Percentiles rank a stretch among this genome's conserved stretches.
These are phyloP conservation scores for Actinernus sp. DNA, from an alignment of 92 coral and sea anemone genomes.

Conservation along the genomic window DNA sequence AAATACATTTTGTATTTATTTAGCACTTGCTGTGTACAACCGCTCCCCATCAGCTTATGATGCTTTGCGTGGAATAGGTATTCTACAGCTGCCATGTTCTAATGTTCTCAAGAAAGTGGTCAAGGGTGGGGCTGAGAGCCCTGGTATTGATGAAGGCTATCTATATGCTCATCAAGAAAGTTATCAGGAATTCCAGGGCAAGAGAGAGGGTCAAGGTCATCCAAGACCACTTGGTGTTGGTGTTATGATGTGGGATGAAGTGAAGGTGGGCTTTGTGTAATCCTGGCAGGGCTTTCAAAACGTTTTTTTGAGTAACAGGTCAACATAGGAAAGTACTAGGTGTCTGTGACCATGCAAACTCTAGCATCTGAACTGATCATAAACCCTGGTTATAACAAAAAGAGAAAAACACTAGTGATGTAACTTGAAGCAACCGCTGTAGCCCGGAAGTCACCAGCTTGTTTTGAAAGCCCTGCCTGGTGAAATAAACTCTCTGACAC, in stretches of 20 bases:
- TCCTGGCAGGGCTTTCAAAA: too few species aligned
- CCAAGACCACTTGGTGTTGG: constrained; percentile 31
- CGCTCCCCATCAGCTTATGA: constrained; percentile 39
- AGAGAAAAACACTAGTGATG: too few species aligned
- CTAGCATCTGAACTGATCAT: too few species aligned
- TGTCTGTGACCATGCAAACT: too few species aligned
- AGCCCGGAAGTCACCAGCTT: too few species aligned
- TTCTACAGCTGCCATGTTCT: constrained; percentile 18
- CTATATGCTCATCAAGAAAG: constrained; percentile 3
- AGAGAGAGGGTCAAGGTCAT: constrained; percentile 5
- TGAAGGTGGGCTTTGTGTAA: constrained; percentile 58
- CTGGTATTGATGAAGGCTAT: constrained; percentile 43
- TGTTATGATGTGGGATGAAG: too few species aligned
- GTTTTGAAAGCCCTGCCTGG: too few species aligned
- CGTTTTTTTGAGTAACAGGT: too few species aligned
- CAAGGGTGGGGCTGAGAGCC: constrained; percentile 22
- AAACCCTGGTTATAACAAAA: too few species aligned
- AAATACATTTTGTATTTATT: neutral
- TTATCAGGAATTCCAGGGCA: neutral
- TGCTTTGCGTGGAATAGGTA: constrained; percentile 2
- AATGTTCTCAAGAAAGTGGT: constrained; percentile 9
- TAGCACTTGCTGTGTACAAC: constrained; percentile 53
- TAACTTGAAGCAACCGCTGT: too few species aligned
- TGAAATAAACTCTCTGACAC: too few species aligned
- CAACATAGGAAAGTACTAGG: too few species aligned